Evolutionary conservation across 2,113 vertebrate species (phyloP).

Genomic region (Ivindomyrus marchei): DNA sequence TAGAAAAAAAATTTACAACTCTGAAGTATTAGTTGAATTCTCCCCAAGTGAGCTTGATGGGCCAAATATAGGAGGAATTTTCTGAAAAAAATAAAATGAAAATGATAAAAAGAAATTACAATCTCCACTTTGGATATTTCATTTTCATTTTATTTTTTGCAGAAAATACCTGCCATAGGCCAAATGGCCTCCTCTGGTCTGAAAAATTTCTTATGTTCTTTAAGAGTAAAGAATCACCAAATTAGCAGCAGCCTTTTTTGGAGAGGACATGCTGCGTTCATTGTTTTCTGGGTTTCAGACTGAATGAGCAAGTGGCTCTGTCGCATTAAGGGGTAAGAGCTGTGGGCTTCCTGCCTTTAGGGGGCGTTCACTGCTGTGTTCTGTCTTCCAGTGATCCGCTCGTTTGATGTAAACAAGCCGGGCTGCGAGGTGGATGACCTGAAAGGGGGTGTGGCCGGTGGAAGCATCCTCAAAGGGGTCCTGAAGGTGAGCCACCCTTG

Average conservation of each 20-base stretch:
- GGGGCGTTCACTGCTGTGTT: background rate
- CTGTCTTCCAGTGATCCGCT: conserved; percentile 80
- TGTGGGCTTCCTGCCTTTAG: background rate
- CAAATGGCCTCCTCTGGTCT: too few relatives aligned
- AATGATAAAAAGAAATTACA: too few relatives aligned
- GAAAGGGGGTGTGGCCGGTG: conserved; percentile 94
- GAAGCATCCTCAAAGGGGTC: conserved; percentile 96
- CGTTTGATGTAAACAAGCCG: conserved; percentile 97
- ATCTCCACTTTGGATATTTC: too few relatives aligned
- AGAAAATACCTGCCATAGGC: too few relatives aligned
- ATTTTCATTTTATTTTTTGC: too few relatives aligned
- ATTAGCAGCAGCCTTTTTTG: background rate
- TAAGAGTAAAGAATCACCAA: background rate
- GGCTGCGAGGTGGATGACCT: conserved; percentile 98
- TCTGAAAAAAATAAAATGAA: too few relatives aligned
- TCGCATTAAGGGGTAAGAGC: background rate
- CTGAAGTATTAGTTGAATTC: too few relatives aligned
- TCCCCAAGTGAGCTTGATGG: too few relatives aligned
- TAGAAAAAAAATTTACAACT: too few relatives aligned
- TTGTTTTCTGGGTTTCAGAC: background rate
- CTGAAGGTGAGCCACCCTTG: conserved; percentile 72
- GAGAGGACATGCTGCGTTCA: background rate
- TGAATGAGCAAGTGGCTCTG: background rate
- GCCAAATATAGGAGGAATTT: too few relatives aligned
- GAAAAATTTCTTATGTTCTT: too few relatives aligned